phyloP scores from a whole-genome alignment of 2,113 vertebrate genomes.

The Corythaeola cristata region DNA sequence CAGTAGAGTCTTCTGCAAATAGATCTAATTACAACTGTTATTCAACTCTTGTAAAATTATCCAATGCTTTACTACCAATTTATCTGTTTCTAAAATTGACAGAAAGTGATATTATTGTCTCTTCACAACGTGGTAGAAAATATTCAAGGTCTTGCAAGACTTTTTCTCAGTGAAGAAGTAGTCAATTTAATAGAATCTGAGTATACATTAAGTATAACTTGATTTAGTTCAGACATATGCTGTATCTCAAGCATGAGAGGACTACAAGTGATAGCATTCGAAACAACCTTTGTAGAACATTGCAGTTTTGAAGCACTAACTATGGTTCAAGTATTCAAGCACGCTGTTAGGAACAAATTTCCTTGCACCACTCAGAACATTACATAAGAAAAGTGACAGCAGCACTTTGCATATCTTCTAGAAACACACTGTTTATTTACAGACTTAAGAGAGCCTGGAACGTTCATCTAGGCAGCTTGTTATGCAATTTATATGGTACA shows the following conservation, averaged over 20 bases:
- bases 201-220: neutral
- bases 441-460: neutral
- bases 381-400: neutral
- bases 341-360: neutral
- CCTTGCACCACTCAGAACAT: neutral
- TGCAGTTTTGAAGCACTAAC: neutral
- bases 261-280: neutral
- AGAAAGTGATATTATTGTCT: neutral
- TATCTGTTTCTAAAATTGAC: neutral
- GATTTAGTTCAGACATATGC: neutral
- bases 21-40: neutral
- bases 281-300: neutral
- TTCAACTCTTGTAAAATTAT: neutral
- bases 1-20: neutral
- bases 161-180: neutral
- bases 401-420: neutral
- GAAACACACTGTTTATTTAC: slow-evolving; percentile 8
- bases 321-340: neutral
- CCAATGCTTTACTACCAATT: neutral
- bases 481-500: neutral
- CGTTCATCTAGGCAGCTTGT: neutral
- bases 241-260: neutral
- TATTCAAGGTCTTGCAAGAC: neutral
- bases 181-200: neutral
- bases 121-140: neutral